These are phyloP conservation scores for Hirtodrosophila trivittata DNA, from an alignment of 2,888 invertebrate genomes.

Conservation along the genomic window DNA sequence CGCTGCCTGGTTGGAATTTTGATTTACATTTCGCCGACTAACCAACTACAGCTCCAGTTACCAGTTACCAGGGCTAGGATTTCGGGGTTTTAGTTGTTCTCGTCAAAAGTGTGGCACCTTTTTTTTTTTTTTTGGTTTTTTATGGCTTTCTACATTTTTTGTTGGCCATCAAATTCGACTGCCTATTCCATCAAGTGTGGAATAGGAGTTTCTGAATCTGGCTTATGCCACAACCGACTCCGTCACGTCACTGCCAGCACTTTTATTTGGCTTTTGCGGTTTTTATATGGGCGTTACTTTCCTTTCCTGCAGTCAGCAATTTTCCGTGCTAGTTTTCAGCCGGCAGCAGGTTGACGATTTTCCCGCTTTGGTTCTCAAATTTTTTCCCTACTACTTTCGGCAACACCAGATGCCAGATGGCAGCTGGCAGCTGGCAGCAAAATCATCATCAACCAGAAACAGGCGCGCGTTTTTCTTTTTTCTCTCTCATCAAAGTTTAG, in stretches of 20 bases:
- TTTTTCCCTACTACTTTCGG: constrained; percentile 22
- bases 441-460: constrained; percentile 47
- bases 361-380: constrained; percentile 6
- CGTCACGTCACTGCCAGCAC: constrained; percentile 56
- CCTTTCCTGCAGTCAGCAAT: constrained; percentile 65
- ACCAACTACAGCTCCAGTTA: constrained; percentile 49
- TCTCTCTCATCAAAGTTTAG: constrained; percentile 58
- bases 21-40: constrained; percentile 73
- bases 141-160: background rate
- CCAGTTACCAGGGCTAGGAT: constrained; percentile 30
- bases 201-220: constrained; percentile 22
- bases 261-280: constrained; percentile 73
- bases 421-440: constrained; percentile 21
- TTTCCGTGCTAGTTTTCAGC: constrained; percentile 44
- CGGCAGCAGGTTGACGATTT: constrained; percentile 49
- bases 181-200: constrained; percentile 44
- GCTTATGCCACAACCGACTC: constrained; percentile 40
- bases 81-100: constrained; percentile 48
- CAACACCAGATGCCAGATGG: constrained; percentile 16
- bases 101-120: constrained; percentile 20
- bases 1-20: constrained; percentile 60
- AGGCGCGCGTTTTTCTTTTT: constrained; percentile 10
- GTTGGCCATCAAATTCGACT: constrained; percentile 57
- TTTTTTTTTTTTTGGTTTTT: background rate
- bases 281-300: constrained; percentile 57